Evolutionary conservation across 2,797 vertebrate species (phyloP).

Genomic region (Nannoperca obscura): DNA sequence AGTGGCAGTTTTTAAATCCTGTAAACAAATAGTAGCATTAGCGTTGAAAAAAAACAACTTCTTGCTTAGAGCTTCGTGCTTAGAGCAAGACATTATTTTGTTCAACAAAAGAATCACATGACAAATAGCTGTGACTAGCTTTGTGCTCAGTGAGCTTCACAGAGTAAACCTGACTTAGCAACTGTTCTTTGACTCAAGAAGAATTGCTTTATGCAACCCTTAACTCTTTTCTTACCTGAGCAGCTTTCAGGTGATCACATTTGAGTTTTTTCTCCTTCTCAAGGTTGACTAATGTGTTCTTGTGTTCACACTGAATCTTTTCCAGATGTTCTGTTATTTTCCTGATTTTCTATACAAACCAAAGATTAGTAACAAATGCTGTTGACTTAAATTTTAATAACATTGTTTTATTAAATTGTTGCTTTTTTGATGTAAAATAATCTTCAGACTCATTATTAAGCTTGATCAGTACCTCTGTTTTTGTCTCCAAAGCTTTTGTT

Average conservation of each 20-base stretch:
- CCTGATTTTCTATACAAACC: slow-evolving; percentile 60
- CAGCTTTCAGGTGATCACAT: slow-evolving; percentile 61
- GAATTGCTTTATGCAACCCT: slow-evolving; percentile 7
- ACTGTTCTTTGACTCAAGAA: slow-evolving; percentile 25
- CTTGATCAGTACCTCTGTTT: slow-evolving; percentile 56
- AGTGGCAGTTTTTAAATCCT: slow-evolving; percentile 59
- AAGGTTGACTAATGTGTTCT: slow-evolving; percentile 32
- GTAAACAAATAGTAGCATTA: slow-evolving; percentile 44
- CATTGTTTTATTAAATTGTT: neutral
- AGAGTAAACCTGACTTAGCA: slow-evolving; percentile 45
- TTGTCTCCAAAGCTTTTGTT: slow-evolving; percentile 60
- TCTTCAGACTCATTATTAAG: slow-evolving; percentile 27
- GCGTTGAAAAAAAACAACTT: neutral
- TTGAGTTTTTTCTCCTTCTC: slow-evolving; percentile 58
- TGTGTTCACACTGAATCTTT: slow-evolving; percentile 54
- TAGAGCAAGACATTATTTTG: slow-evolving; percentile 30
- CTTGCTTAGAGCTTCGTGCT: no score
- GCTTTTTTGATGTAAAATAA: neutral
- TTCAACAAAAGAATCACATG: slow-evolving; percentile 20
- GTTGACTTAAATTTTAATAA: neutral
- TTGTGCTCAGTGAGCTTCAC: slow-evolving; percentile 33
- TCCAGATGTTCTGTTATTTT: slow-evolving; percentile 47
- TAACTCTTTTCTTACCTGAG: slow-evolving; percentile 61
- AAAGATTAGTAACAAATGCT: slow-evolving; percentile 8
- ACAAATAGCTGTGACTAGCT: slow-evolving; percentile 32